Percentiles rank a stretch among this genome's conserved stretches.
Evolutionary conservation across 1,140 invertebrate species (phyloP).

Genomic region (Rhopalosiphum maidis): DNA sequence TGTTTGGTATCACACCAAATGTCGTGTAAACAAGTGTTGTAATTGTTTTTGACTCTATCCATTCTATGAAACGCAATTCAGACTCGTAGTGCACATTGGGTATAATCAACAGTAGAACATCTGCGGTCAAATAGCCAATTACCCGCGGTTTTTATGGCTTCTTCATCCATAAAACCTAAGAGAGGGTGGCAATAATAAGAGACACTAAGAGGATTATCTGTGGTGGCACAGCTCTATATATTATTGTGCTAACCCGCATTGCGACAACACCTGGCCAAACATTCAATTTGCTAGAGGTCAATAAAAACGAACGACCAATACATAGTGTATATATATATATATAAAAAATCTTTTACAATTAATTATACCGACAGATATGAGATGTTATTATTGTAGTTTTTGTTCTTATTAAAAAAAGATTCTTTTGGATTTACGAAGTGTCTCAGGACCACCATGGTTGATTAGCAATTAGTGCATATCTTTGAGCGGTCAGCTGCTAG

Average conservation of each 20-base stretch:
- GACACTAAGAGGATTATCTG: conserved; percentile 45
- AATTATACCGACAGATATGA: neutral
- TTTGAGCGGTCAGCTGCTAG: neutral
- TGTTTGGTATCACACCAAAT: neutral
- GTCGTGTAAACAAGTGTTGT: conserved; percentile 40
- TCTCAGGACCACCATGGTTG: neutral
- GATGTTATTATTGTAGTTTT: neutral
- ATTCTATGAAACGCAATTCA: neutral
- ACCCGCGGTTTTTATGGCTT: conserved; percentile 52
- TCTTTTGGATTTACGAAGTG: conserved; percentile 21
- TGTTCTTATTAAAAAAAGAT: conserved; percentile 46
- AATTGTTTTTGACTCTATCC: neutral
- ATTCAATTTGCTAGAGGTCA: conserved; percentile 19
- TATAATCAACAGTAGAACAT: conserved; percentile 53
- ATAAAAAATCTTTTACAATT: conserved; percentile 34
- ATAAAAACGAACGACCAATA: neutral
- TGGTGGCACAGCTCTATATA: conserved; percentile 9
- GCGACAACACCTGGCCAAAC: conserved; percentile 52
- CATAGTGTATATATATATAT: neutral
- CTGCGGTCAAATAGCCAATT: conserved; percentile 55
- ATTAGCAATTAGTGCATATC: conserved; percentile 43
- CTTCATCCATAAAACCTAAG: conserved; percentile 34
- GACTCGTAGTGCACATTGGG: neutral
- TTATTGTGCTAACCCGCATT: conserved; percentile 41
- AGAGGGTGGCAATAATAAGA: conserved; percentile 4